Conservation (phyloP, 2,113 vertebrate genomes). For the Benitochromis conjunctus region DNA sequence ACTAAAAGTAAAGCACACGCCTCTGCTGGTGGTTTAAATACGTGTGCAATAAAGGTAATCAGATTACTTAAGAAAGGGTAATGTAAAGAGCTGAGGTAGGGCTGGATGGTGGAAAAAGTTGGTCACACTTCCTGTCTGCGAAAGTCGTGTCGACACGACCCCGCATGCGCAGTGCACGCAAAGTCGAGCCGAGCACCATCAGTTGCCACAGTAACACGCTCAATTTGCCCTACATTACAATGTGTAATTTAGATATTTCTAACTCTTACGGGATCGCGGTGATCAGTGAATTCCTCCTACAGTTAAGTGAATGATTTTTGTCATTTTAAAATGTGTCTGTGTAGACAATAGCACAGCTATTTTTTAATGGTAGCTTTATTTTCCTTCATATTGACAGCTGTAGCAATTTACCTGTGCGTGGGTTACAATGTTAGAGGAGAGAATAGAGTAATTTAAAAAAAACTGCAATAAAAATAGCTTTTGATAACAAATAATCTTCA, state of each 20-base stretch:
- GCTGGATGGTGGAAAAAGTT: conserved; percentile 42
- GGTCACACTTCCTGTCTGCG: conserved; percentile 52
- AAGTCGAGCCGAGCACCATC: neutral
- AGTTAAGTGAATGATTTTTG: neutral
- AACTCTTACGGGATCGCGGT: neutral
- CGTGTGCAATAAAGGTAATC: neutral
- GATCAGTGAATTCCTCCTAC: neutral
- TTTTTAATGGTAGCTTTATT: neutral
- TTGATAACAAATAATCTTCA: neutral
- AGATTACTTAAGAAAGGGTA: neutral
- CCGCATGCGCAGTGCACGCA: conserved; percentile 34
- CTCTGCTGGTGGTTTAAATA: no score
- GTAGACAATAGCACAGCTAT: neutral
- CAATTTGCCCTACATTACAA: neutral
- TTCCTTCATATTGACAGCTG: neutral
- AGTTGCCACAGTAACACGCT: conserved; percentile 30
- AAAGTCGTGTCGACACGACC: neutral
- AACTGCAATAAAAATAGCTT: neutral
- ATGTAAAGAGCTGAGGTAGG: neutral
- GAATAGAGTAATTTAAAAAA: neutral
- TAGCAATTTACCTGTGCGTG: neutral
- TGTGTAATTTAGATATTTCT: neutral
- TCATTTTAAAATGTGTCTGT: neutral
- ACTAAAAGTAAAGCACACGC: neutral
- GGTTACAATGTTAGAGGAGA: neutral